Percentiles rank a stretch among this genome's conserved stretches.
Evolutionary conservation across 2,888 invertebrate genomes (phyloP).

Genomic region (Xestoiulus laeticollis): DNA sequence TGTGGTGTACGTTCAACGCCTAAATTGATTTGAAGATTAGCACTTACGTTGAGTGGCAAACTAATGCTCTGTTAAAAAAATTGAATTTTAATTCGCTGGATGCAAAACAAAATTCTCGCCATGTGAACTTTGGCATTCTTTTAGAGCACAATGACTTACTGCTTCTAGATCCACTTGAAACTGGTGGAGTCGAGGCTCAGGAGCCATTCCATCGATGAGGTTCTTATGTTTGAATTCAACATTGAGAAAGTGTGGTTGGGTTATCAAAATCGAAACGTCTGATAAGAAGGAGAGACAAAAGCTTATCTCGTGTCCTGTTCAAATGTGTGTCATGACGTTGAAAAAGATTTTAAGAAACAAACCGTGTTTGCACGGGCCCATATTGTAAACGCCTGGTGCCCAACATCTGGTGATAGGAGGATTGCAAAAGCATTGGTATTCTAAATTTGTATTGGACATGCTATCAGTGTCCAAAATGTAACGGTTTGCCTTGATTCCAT

Average conservation of each 20-base stretch:
- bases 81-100: not conserved
- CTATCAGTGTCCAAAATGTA: not conserved
- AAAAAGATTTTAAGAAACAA: not conserved
- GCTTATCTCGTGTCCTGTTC: not conserved
- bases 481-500: slow-evolving; percentile 4
- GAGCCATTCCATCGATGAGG: slow-evolving; percentile 29
- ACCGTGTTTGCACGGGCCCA: slow-evolving; percentile 40
- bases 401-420: not conserved
- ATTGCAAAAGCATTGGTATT: not conserved
- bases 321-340: not conserved
- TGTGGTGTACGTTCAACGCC: not conserved
- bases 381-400: not conserved
- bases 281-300: not conserved
- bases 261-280: not conserved
- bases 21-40: not conserved
- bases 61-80: not conserved
- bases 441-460: not conserved
- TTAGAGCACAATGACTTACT: not conserved
- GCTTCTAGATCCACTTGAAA: slow-evolving; percentile 20
- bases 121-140: not conserved
- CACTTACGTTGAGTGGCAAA: not conserved
- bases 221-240: not conserved
- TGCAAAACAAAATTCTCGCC: not conserved
- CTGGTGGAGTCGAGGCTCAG: not conserved
- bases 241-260: slow-evolving; percentile 43